phyloP scores from a whole-genome alignment of 2,888 invertebrate species.

The Empis livida region DNA sequence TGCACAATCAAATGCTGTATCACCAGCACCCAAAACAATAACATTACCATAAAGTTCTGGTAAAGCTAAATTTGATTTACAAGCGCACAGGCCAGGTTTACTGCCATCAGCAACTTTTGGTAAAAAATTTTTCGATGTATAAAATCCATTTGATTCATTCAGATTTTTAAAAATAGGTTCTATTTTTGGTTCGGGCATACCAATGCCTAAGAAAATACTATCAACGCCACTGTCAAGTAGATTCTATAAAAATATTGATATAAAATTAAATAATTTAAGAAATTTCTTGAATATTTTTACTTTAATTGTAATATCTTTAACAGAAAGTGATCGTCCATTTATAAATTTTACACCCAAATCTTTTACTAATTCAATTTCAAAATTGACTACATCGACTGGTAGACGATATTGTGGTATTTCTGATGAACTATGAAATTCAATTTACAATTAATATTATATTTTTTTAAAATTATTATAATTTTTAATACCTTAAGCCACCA shows the following conservation, averaged over 20 bases:
- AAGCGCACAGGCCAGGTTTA: conserved; percentile 78
- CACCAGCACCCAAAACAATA: conserved; percentile 91
- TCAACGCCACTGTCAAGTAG: conserved; percentile 55
- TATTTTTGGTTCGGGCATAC: conserved; percentile 79
- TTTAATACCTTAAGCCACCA: conserved; percentile 71
- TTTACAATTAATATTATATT: background rate
- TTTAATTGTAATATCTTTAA: conserved; percentile 57
- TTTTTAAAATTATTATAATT: background rate
- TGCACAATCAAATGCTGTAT: conserved; percentile 98
- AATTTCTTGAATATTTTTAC: conserved; percentile 28
- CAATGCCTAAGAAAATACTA: conserved; percentile 76
- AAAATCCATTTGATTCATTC: conserved; percentile 73
- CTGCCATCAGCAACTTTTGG: conserved; percentile 79
- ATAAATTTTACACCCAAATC: conserved; percentile 87
- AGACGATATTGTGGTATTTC: conserved; percentile 97
- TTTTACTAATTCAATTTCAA: conserved; percentile 80
- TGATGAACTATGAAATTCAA: conserved; percentile 56
- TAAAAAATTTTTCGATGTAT: conserved; percentile 86
- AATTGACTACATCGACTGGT: conserved; percentile 83
- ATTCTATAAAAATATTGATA: conserved; percentile 35
- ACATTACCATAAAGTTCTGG: conserved; percentile 69
- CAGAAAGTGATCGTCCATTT: conserved; percentile 56
- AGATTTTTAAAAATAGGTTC: conserved; percentile 65
- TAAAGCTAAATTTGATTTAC: conserved; percentile 47
- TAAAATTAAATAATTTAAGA: background rate